Conservation (phyloP, 2,888 invertebrate species). For the Campopleginae sp. region DNA sequence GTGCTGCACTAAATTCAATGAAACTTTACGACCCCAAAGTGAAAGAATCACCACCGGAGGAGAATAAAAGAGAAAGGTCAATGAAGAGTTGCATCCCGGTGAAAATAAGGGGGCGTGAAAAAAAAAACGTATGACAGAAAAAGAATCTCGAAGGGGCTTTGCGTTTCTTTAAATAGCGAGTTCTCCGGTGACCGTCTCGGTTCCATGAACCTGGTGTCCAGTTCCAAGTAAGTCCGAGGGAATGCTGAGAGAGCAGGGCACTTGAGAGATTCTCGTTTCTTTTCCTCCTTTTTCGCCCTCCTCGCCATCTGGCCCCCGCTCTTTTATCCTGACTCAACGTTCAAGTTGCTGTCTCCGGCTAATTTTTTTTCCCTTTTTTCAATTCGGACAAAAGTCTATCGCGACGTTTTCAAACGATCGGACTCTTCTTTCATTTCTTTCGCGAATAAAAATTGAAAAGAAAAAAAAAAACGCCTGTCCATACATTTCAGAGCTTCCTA, state of each 20-base stretch:
- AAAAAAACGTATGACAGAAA: conserved; percentile 49
- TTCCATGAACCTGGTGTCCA: conserved; percentile 76
- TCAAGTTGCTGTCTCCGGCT: conserved; percentile 55
- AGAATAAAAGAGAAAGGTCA: conserved; percentile 63
- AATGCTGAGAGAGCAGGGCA: conserved; percentile 66
- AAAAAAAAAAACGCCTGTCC: background rate
- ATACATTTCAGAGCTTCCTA: background rate
- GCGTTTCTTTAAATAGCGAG: conserved; percentile 76
- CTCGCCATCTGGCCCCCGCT: conserved; percentile 36
- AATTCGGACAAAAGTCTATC: background rate
- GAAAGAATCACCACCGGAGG: conserved; percentile 62
- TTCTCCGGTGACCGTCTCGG: conserved; percentile 76
- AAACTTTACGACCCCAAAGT: conserved; percentile 14
- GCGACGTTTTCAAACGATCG: background rate
- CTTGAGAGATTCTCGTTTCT: conserved; percentile 42
- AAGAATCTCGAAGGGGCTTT: conserved; percentile 62
- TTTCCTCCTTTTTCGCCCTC: conserved; percentile 16
- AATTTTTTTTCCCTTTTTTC: conserved; percentile 24
- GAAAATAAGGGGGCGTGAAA: conserved; percentile 50
- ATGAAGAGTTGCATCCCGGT: conserved; percentile 71
- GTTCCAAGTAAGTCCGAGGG: conserved; percentile 75
- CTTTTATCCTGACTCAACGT: conserved; percentile 47
- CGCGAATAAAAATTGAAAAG: conserved; percentile 1
- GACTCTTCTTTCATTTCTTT: background rate
- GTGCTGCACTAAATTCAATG: conserved; percentile 1